Conservation (phyloP, 1,140 invertebrate genomes). For the Metopolophium dirhodum region DNA sequence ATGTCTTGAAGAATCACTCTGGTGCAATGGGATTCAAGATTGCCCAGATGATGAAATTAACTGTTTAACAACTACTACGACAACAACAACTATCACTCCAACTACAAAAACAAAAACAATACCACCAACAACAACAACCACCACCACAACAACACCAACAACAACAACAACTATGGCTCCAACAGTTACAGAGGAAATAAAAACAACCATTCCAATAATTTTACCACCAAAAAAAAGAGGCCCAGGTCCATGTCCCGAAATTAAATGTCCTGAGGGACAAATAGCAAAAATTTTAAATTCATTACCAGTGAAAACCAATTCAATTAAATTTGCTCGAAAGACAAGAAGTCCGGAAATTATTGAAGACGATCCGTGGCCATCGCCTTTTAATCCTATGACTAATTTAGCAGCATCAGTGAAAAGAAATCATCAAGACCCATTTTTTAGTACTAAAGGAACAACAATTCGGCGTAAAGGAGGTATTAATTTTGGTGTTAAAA, state of each 20-base stretch:
- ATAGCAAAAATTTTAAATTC: constrained; percentile 51
- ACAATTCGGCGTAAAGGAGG: background rate
- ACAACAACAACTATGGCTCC: constrained; percentile 57
- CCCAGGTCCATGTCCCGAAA: constrained; percentile 50
- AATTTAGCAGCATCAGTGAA: constrained; percentile 46
- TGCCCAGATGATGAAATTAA: constrained; percentile 83
- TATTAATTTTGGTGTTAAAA: background rate
- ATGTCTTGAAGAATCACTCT: constrained; percentile 74
- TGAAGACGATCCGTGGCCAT: constrained; percentile 42
- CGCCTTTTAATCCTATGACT: constrained; percentile 42
- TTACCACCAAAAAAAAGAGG: constrained; percentile 8
- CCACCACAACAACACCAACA: background rate
- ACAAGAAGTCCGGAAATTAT: constrained; percentile 31
- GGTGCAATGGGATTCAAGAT: constrained; percentile 84
- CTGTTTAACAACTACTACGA: constrained; percentile 64
- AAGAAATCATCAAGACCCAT: constrained; percentile 32
- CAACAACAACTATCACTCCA: constrained; percentile 58
- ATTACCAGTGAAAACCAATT: background rate
- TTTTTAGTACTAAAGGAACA: constrained; percentile 44
- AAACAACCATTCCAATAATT: background rate
- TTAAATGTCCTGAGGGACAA: constrained; percentile 58
- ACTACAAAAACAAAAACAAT: constrained; percentile 56
- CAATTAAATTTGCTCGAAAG: constrained; percentile 37
- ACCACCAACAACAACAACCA: too few species aligned
- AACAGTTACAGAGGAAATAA: background rate